phyloP scores from a whole-genome alignment of 2,888 invertebrate genomes.

The Drosophila testacea region DNA sequence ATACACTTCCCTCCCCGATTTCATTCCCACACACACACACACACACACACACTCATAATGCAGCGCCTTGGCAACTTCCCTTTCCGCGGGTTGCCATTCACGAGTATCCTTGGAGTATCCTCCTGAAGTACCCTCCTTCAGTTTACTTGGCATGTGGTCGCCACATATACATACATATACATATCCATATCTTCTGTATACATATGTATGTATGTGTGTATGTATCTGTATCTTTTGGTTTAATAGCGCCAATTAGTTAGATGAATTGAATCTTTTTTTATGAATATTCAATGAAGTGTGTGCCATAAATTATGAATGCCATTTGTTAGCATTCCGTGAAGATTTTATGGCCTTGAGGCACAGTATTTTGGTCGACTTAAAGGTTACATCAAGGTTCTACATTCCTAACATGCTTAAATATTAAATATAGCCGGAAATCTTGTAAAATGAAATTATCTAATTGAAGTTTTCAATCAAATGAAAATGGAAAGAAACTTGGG shows the following conservation, averaged over 20 bases:
- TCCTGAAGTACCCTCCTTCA: slow-evolving; percentile 17
- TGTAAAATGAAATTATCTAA: not conserved
- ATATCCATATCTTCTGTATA: slow-evolving; percentile 1
- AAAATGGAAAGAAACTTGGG: not conserved
- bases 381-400: slow-evolving; percentile 14
- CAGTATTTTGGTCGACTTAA: slow-evolving; percentile 10
- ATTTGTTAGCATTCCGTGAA: slow-evolving; percentile 68
- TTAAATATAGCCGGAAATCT: slow-evolving; percentile 1
- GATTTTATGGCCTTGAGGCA: slow-evolving; percentile 62
- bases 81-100: slow-evolving; percentile 13
- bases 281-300: slow-evolving; percentile 80
- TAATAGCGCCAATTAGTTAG: slow-evolving; percentile 75
- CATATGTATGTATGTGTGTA: not conserved
- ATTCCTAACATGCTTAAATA: not conserved
- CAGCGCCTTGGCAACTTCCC: slow-evolving; percentile 70
- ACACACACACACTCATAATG: slow-evolving; percentile 44
- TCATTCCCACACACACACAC: not conserved
- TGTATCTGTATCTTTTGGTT: slow-evolving; percentile 47
- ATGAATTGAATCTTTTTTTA: slow-evolving; percentile 73
- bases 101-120: slow-evolving; percentile 14
- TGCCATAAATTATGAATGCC: slow-evolving; percentile 76
- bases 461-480: not conserved
- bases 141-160: slow-evolving; percentile 54
- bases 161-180: slow-evolving; percentile 8
- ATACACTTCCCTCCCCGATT: not conserved